A percentile compares a stretch with the other conserved stretches of the same genome.
Evolutionary conservation across 2,888 invertebrate species (phyloP).

Genomic region (Hetaerina titia): DNA sequence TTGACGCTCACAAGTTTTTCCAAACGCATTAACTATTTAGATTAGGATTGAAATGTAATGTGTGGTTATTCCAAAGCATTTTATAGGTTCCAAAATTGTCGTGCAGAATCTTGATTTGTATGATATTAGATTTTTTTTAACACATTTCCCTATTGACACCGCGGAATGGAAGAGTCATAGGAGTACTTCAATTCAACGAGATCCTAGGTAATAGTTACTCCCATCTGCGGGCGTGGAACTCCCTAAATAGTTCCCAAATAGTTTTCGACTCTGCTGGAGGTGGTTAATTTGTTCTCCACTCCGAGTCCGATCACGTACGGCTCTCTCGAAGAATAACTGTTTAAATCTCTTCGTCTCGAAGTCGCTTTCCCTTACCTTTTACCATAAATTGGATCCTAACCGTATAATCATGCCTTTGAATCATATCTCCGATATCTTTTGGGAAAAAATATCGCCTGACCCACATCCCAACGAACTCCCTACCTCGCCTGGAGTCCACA

Average conservation of each 20-base stretch:
- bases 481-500: background rate
- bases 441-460: constrained; percentile 31
- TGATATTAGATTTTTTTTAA: too few species aligned
- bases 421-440: constrained; percentile 7
- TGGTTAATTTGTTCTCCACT: background rate
- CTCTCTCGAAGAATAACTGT: background rate
- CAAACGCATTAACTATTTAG: too few species aligned
- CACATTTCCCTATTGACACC: too few species aligned
- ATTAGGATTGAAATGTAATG: too few species aligned
- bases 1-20: too few species aligned
- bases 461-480: background rate
- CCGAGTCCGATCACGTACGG: background rate
- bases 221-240: too few species aligned
- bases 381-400: constrained; percentile 21
- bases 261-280: background rate
- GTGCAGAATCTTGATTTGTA: too few species aligned
- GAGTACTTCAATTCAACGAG: too few species aligned
- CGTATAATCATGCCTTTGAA: constrained; percentile 24
- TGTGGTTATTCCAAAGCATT: too few species aligned
- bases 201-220: too few species aligned
- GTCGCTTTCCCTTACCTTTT: constrained; percentile 1
- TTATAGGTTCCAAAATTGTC: too few species aligned
- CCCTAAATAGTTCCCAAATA: background rate
- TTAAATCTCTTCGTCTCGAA: background rate
- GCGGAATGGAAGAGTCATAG: too few species aligned